These are phyloP conservation scores for Apodemus speciosus DNA, from an alignment of 2,113 vertebrate species.

Conservation along the genomic window DNA sequence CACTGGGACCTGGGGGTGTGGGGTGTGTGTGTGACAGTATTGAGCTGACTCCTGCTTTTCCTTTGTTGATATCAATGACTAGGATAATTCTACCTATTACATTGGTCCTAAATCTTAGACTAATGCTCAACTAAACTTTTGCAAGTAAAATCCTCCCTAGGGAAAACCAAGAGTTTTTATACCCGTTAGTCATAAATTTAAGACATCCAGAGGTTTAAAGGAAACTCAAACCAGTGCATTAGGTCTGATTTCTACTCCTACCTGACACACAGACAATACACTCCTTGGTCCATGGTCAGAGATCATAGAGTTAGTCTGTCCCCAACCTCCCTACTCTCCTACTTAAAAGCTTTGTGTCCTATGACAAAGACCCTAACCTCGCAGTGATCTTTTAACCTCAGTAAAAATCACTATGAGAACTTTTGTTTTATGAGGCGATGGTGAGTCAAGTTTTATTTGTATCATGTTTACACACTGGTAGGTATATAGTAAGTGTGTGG, in stretches of 20 bases:
- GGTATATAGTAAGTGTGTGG: background rate
- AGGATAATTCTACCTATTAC: background rate
- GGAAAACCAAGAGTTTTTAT: background rate
- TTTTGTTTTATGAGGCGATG: background rate
- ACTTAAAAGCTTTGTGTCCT: background rate
- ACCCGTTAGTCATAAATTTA: background rate
- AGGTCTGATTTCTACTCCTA: background rate
- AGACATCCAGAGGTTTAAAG: background rate
- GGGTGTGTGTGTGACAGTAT: background rate
- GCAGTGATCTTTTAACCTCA: background rate
- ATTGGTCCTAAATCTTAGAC: background rate
- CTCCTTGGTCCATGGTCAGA: rapidly evolving
- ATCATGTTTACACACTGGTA: background rate
- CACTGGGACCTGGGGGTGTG: background rate
- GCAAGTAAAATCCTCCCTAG: background rate
- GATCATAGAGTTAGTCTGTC: too few species aligned
- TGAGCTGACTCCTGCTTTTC: background rate
- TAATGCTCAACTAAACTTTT: background rate
- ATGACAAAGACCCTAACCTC: background rate
- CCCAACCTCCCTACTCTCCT: background rate
- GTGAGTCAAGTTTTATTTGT: background rate
- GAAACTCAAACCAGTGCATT: background rate
- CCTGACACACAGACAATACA: background rate
- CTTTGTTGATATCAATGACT: background rate
- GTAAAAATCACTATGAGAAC: background rate